These are phyloP conservation scores for Arnoldichthys spilopterus DNA, from an alignment of 2,797 vertebrate species.

Conservation along the genomic window DNA sequence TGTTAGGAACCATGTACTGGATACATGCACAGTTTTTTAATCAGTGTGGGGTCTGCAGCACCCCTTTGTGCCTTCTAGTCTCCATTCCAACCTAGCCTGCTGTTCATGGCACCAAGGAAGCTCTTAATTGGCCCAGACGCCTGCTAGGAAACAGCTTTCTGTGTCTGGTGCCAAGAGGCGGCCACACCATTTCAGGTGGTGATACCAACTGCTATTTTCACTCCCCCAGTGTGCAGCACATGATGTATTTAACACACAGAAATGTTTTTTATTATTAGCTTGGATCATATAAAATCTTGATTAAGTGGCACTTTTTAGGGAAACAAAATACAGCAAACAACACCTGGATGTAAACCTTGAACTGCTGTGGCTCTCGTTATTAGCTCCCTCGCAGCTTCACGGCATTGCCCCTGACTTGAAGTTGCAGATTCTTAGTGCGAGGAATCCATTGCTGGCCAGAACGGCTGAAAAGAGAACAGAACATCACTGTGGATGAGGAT, in stretches of 20 bases:
- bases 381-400: constrained; percentile 15
- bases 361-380: constrained; percentile 31
- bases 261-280: constrained; percentile 39
- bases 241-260: constrained; percentile 57
- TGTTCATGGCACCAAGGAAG: constrained; percentile 72
- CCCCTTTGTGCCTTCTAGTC: constrained; percentile 85
- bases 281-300: constrained; percentile 30
- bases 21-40: constrained; percentile 81
- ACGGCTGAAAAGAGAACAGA: constrained; percentile 14
- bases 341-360: constrained; percentile 38
- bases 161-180: constrained; percentile 65
- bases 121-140: constrained; percentile 72
- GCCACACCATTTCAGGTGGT: constrained; percentile 70
- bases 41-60: constrained; percentile 80
- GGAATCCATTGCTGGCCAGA: constrained; percentile 14
- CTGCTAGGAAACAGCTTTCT: constrained; percentile 67
- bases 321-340: constrained; percentile 14
- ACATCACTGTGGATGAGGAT: constrained; percentile 9
- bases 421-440: not conserved
- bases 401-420: constrained; percentile 18
- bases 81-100: constrained; percentile 80
- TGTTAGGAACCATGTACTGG: constrained; percentile 75
- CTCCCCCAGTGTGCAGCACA: constrained; percentile 74
- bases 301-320: constrained; percentile 30
- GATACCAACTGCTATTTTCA: constrained; percentile 75